These are phyloP conservation scores for Streblospio benedicti DNA, from an alignment of 1,140 invertebrate genomes.

Conservation along the genomic window DNA sequence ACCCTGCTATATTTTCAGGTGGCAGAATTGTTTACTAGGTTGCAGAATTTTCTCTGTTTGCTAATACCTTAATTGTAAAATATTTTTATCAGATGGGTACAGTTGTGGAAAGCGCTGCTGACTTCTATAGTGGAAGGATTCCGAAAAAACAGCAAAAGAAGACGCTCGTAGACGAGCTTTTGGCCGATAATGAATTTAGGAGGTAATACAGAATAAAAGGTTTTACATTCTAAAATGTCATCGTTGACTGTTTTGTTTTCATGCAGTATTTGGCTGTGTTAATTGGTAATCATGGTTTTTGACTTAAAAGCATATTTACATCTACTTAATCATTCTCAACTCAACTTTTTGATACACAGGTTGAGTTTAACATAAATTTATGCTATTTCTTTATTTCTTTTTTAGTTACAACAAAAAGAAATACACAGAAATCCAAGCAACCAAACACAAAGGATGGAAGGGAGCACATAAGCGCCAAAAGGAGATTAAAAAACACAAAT, in stretches of 20 bases:
- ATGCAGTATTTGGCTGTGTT: not conserved
- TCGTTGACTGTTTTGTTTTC: not conserved
- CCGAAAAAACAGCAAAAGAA: conserved; percentile 77
- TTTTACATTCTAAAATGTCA: not conserved
- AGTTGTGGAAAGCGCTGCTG: conserved; percentile 50
- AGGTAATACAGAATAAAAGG: conserved; percentile 51
- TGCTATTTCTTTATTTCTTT: conserved; percentile 9
- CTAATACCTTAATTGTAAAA: conserved; percentile 2
- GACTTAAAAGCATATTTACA: conserved; percentile 9
- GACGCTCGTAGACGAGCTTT: conserved; percentile 82
- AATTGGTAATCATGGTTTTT: not conserved
- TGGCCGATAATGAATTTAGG: conserved; percentile 77
- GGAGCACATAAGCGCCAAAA: conserved; percentile 52
- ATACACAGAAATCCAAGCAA: conserved; percentile 67
- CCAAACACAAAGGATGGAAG: conserved; percentile 55
- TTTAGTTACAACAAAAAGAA: conserved; percentile 63
- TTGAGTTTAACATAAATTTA: not conserved
- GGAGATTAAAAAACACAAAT: conserved; percentile 51
- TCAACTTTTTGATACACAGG: no score
- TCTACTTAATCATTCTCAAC: no score
- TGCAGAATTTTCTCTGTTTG: conserved; percentile 5
- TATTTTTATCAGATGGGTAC: conserved; percentile 50
- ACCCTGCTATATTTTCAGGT: no score
- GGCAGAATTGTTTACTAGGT: no score
- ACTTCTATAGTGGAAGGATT: conserved; percentile 59